Conservation (phyloP, 2,113 vertebrate genomes). For the Lasiurus cinereus region DNA sequence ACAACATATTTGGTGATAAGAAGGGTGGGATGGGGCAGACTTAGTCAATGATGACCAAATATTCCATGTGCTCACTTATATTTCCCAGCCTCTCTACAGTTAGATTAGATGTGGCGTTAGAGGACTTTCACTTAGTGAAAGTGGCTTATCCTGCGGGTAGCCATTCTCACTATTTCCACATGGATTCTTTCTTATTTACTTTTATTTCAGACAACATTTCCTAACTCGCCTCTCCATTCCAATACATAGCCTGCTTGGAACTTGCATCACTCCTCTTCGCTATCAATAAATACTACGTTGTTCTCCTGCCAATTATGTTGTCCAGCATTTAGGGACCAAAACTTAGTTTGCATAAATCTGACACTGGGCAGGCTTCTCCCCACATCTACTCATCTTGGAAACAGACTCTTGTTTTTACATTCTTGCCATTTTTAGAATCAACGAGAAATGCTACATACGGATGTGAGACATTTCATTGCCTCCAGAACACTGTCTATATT, state of each 20-base stretch:
- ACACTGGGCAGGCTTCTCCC: neutral
- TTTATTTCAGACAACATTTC: neutral
- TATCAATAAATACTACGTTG: neutral
- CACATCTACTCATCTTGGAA: neutral
- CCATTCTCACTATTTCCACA: neutral
- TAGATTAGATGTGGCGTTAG: neutral
- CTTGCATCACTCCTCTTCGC: neutral
- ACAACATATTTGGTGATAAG: slow-evolving; percentile 1
- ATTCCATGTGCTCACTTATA: neutral
- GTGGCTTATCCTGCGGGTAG: neutral
- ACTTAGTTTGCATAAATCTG: neutral
- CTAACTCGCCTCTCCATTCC: neutral
- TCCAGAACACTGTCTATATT: slow-evolving; percentile 57
- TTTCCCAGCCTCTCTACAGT: neutral
- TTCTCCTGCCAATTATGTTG: neutral
- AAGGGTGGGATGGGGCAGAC: neutral
- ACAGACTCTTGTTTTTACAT: slow-evolving; percentile 21
- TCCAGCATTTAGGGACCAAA: neutral
- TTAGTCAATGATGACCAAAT: neutral
- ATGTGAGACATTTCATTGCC: slow-evolving; percentile 37
- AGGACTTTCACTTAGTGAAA: neutral
- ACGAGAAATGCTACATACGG: neutral
- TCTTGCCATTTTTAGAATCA: slow-evolving; percentile 46
- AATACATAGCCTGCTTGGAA: neutral
- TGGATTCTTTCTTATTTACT: neutral